These are phyloP conservation scores for Gila orcuttii DNA, from an alignment of 2,113 vertebrate species.

Conservation along the genomic window DNA sequence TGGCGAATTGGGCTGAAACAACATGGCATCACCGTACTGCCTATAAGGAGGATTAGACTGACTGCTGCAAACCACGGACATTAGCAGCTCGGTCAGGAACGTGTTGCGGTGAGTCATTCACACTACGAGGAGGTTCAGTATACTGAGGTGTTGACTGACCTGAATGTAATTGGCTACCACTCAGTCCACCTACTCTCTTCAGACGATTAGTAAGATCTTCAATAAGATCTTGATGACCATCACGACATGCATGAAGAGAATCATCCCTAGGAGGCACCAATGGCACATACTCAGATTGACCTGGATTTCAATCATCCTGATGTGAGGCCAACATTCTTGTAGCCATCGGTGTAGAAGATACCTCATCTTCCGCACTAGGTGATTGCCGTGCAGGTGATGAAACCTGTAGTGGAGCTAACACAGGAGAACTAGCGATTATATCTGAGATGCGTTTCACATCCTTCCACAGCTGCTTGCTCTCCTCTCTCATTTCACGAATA, in stretches of 20 bases:
- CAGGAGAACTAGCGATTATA: background rate
- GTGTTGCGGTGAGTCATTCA: background rate
- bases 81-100: background rate
- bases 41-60: background rate
- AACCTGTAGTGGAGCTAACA: background rate
- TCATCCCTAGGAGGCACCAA: background rate
- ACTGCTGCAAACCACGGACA: background rate
- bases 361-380: background rate
- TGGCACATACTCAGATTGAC: background rate
- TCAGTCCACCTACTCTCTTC: background rate
- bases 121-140: background rate
- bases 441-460: background rate
- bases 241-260: background rate
- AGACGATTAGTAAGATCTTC: background rate
- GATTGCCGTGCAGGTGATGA: background rate
- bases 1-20: background rate
- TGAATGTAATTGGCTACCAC: background rate
- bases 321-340: background rate
- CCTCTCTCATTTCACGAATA: constrained; percentile 1
- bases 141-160: background rate
- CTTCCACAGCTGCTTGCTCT: background rate
- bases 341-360: background rate
- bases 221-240: background rate
- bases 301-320: background rate
- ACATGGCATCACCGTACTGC: background rate